Evolutionary conservation across 1,140 invertebrate species (phyloP), one percentile per base, ranked within the genome.

Genomic region (Aplysia californica): DNA sequence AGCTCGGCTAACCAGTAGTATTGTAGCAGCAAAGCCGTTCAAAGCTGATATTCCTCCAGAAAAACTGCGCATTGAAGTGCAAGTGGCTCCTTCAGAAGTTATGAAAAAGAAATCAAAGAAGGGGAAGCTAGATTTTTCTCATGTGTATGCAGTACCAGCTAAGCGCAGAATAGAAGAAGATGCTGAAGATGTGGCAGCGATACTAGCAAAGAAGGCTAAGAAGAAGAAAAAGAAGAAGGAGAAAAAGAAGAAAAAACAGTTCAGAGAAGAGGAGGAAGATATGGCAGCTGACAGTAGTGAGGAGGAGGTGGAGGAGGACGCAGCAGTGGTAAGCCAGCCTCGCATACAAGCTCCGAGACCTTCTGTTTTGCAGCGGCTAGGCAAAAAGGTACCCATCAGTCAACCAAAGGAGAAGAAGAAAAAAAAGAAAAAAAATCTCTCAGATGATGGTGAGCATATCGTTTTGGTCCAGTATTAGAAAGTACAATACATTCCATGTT

Each of bases 361-460:
- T 10, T 72, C 70, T 39, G 58, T 61, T 21, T 61, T 61, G 35
- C 39, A 75, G 0, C 39, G 61, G 20, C 59, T 65, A 33, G 61
- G 61, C 35, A 75, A 66, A 38, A 75, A 75, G 55, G 72, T 65
- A 21, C 59, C 59, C 18, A 23, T 65, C n/a, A 64, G 20, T 18
- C 5, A 31, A 23, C 35, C 31, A 5, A 66, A 66, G 38, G 41
- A 75, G 39, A 75, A 55, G 61, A 65, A 74, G 50, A 75, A 75
- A 35, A 75, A 66, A 33, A 73, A 73, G 58, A 75, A 72, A 23
- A 66, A 36, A 66, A 61, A 33, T 35, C 70, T 23, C 33, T 36
- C 33, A 3, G 56, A 72, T 72, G 55, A 71, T 29, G 70, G 70
- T 72, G 70, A 72, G 70, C 70, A 72, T 72, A 72, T 72, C 70